phyloP scores from a whole-genome alignment of 2,113 vertebrate genomes.

The Peromyscus maniculatus region DNA sequence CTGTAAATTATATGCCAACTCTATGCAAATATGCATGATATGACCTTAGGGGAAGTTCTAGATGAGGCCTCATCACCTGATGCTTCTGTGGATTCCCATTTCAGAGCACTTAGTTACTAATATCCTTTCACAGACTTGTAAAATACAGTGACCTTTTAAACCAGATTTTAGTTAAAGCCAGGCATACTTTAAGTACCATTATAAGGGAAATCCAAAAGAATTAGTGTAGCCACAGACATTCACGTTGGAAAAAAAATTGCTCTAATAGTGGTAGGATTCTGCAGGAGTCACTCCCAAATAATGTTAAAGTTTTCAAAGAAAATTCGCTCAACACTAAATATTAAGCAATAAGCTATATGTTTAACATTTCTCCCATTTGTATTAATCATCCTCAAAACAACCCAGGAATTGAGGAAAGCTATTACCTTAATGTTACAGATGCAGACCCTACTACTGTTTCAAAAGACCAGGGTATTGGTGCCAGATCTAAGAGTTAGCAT shows the following conservation, averaged over 20 bases:
- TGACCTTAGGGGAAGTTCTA: slow-evolving; percentile 37
- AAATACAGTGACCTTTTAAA: slow-evolving; percentile 66
- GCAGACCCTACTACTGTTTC: background rate
- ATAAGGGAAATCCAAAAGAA: slow-evolving; percentile 16
- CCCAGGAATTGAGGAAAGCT: background rate
- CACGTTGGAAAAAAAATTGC: background rate
- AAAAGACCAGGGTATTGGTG: background rate
- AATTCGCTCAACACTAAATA: slow-evolving; percentile 10
- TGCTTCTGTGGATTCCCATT: slow-evolving; percentile 48
- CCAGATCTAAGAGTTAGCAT: background rate
- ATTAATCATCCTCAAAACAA: background rate
- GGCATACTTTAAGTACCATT: background rate
- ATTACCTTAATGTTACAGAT: background rate
- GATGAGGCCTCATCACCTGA: slow-evolving; percentile 52
- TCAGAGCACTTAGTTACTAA: slow-evolving; percentile 55
- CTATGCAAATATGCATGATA: slow-evolving; percentile 49
- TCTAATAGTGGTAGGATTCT: slow-evolving; percentile 8
- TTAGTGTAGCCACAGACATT: background rate
- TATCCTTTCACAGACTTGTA: slow-evolving; percentile 49
- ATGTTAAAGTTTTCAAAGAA: background rate
- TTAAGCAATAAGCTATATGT: background rate
- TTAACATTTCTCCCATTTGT: slow-evolving; percentile 35
- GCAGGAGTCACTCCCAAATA: slow-evolving; percentile 8
- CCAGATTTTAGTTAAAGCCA: slow-evolving; percentile 56
- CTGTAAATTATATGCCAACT: slow-evolving; percentile 69